phyloP scores from a whole-genome alignment of 2,888 invertebrate species.

The Pyrrhosoma nymphula region DNA sequence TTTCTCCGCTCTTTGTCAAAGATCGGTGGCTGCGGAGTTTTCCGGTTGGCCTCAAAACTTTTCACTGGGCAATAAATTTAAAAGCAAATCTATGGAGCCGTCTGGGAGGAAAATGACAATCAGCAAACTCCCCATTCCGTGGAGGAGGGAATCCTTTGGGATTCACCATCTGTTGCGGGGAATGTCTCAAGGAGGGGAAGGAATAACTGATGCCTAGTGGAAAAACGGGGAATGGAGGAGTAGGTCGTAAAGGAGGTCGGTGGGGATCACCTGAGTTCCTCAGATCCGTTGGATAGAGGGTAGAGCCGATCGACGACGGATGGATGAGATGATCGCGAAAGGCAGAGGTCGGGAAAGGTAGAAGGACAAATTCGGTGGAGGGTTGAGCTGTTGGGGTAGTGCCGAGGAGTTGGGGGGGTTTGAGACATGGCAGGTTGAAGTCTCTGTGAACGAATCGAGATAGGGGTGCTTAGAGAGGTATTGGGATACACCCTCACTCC shows the following conservation, averaged over 20 bases:
- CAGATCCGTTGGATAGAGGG: background rate
- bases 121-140: background rate
- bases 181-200: background rate
- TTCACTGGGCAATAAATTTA: no score
- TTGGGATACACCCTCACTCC: no score
- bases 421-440: background rate
- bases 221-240: background rate
- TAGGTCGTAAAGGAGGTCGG: background rate
- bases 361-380: no score
- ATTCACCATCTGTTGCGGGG: background rate
- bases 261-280: background rate
- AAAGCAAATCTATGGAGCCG: no score
- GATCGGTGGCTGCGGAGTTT: no score
- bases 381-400: background rate
- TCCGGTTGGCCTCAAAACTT: no score
- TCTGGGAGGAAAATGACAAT: no score
- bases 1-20: no score
- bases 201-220: background rate
- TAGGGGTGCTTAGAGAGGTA: background rate
- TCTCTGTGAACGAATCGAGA: background rate
- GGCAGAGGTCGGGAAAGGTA: background rate
- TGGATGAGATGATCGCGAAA: background rate
- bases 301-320: background rate
- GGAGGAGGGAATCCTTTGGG: background rate
- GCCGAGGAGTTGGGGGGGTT: background rate